Evolutionary conservation across 2,797 vertebrate species (phyloP), one percentile per base, ranked within the genome.

Genomic region (Falco cherrug): DNA sequence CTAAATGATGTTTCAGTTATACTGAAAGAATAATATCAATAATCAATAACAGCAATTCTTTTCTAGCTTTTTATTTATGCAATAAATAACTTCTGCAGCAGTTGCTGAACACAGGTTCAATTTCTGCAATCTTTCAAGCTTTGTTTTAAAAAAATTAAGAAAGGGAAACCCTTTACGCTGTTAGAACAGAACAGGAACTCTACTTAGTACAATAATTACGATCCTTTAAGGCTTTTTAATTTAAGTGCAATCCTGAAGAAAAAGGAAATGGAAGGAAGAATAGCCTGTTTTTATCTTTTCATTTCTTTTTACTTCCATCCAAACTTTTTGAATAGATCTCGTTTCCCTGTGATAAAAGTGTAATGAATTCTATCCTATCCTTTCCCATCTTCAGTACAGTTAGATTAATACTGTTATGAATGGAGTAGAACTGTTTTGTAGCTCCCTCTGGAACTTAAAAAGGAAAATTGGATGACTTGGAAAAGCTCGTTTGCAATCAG

Each of bases 371-470:
- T 91, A 67, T 54, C 83, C 86, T 85, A 53, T 84, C 47, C 73
- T 96, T 88, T 83, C 75, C 59, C 77, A 76, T 75, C 84, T 33
- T 84, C 70, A 95, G 89, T 84, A 81, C 68, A 69, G 87, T 83
- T 90, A 95, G 94, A 97, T 97, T 96, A 97, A 97, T 94, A 84
- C 39, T 56, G 74, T 84, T 97, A 92, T 80, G 93, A 97, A 95
- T 67, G 77, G 75, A 97, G 84, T 82, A 93, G 94, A 95, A 97
- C 76, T 94, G 93, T 81, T 96, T 93, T 94, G 93, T 95, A 85
- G 64, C 87, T 97, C 97, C 89, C 97, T 84, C 48, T 71, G 96
- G 95, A 97, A 93, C 56, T 75, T 74, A 67, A 88, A 95, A 81
- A 92, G 41, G 5, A 92, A 97, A 97, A 96, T 59, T 76, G 86